phyloP scores from a whole-genome alignment of 2,797 vertebrate genomes.

The Falco berigora region DNA sequence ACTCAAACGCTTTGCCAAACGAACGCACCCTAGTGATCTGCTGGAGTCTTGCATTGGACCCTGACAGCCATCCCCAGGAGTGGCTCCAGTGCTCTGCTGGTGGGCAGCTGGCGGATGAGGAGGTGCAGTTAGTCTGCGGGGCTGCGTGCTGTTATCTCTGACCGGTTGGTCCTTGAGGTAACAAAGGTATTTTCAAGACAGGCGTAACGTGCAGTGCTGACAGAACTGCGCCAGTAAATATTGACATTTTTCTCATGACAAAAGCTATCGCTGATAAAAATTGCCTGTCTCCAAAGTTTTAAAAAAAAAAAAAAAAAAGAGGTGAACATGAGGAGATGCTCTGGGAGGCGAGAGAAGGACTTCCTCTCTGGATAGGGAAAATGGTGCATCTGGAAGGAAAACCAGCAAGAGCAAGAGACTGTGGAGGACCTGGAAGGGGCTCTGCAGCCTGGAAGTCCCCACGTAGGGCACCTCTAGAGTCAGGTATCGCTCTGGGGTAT shows the following conservation, averaged over 20 bases:
- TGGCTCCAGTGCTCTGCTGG: not conserved
- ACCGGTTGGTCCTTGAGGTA: not conserved
- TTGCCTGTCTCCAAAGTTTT: not conserved
- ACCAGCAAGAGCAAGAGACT: not conserved
- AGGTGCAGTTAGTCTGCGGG: not conserved
- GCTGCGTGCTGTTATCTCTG: not conserved
- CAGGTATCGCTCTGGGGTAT: not conserved
- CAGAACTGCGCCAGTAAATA: not conserved
- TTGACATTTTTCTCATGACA: not conserved
- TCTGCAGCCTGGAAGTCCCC: not conserved
- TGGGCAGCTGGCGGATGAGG: not conserved
- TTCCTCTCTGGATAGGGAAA: not conserved
- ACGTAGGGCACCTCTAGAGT: accelerated
- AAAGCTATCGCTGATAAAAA: not conserved
- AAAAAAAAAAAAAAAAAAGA: accelerated
- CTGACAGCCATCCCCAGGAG: not conserved
- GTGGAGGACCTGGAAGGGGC: not conserved
- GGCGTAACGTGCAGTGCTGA: not conserved
- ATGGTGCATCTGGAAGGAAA: not conserved
- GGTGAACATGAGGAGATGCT: not conserved
- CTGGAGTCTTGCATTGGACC: not conserved
- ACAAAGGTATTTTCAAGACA: not conserved
- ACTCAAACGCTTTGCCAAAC: not conserved
- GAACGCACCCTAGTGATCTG: not conserved
- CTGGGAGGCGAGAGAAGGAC: not conserved